Conservation (phyloP, 2,888 invertebrate genomes). For the Acanthosepion lycidas region DNA sequence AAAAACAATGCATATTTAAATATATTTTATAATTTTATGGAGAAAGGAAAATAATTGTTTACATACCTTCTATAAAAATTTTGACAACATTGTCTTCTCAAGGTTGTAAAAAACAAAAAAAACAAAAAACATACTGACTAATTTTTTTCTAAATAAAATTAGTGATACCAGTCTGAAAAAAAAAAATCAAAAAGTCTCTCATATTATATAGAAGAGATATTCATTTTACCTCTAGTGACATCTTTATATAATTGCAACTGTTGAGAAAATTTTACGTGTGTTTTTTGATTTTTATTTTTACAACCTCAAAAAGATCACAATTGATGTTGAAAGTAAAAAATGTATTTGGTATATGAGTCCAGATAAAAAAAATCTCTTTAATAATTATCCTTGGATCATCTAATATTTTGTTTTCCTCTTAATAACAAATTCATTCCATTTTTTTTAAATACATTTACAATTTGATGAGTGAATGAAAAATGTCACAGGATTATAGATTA, state of each 20-base stretch:
- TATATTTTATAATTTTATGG: constrained; percentile 33
- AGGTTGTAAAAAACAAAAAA: background rate
- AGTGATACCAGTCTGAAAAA: background rate
- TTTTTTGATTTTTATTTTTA: background rate
- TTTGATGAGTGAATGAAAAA: background rate
- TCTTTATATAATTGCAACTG: background rate
- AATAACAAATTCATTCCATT: constrained; percentile 33
- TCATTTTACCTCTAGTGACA: background rate
- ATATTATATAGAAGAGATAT: background rate
- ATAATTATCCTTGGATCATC: background rate
- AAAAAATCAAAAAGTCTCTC: background rate
- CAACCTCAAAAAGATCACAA: background rate
- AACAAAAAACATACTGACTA: too few species aligned
- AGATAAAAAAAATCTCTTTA: background rate
- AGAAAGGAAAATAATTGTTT: background rate
- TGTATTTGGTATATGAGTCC: constrained; percentile 21
- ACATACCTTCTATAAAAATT: background rate
- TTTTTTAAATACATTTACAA: background rate
- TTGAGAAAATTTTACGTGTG: background rate
- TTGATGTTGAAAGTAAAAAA: background rate
- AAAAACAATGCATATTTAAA: constrained; percentile 21
- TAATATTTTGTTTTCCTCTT: background rate
- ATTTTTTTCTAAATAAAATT: background rate
- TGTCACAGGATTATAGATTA: background rate
- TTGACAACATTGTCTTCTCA: background rate